These are phyloP conservation scores for Oryzias curvinotus DNA, from an alignment of 2,113 vertebrate genomes.

Conservation along the genomic window DNA sequence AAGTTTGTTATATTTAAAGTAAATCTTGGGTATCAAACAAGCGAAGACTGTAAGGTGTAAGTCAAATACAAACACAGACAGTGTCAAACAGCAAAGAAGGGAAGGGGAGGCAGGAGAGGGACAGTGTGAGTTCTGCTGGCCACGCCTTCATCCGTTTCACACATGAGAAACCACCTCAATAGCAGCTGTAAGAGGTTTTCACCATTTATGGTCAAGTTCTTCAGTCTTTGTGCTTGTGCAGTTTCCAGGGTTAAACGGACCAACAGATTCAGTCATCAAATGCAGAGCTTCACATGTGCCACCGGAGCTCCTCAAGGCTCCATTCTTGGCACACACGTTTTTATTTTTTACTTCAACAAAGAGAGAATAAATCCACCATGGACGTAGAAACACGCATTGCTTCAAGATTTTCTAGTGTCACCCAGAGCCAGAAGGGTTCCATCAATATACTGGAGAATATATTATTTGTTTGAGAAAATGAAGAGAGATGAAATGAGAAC, in stretches of 20 bases:
- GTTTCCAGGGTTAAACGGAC: conserved; percentile 2
- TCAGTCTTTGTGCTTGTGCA: conserved; percentile 3
- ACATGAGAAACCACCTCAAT: conserved; percentile 19
- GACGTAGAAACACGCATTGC: conserved; percentile 46
- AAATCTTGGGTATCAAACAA: conserved; percentile 67
- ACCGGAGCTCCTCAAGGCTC: conserved; percentile 33
- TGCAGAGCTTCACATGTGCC: not conserved
- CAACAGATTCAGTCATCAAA: not conserved
- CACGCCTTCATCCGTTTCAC: conserved; percentile 39
- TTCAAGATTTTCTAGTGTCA: conserved; percentile 48
- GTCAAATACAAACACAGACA: conserved; percentile 74
- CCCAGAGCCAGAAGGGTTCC: conserved; percentile 40
- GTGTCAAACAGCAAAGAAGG: conserved; percentile 57
- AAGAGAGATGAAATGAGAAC: conserved; percentile 38
- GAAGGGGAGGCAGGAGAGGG: not conserved
- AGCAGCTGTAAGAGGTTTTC: conserved; percentile 1
- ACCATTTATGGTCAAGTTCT: conserved; percentile 6
- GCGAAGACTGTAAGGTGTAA: conserved; percentile 60
- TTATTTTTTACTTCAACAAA: conserved; percentile 27
- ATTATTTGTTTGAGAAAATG: conserved; percentile 37
- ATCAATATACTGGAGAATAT: conserved; percentile 46
- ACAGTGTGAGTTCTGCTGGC: conserved; percentile 48
- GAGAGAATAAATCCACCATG: conserved; percentile 45
- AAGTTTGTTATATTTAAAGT: conserved; percentile 60
- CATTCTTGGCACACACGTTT: conserved; percentile 13